phyloP scores from a whole-genome alignment of 2,888 invertebrate species.

The Microctonus hyperodae region DNA sequence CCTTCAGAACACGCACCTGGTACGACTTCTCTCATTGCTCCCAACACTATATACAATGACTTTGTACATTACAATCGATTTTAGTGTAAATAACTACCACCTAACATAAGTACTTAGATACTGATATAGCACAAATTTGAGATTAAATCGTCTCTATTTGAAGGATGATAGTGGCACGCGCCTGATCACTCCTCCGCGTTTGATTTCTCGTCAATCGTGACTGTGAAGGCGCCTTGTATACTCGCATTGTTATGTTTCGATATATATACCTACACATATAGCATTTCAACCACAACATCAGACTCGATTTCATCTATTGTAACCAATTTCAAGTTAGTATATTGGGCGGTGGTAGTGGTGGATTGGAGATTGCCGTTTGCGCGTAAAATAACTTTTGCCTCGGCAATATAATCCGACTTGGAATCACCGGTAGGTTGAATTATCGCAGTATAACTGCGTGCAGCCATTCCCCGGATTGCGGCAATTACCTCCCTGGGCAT shows the following conservation, averaged over 20 bases:
- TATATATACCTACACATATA: background rate
- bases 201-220: constrained; percentile 14
- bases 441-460: constrained; percentile 49
- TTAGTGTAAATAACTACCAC: constrained; percentile 15
- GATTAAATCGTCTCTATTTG: constrained; percentile 34
- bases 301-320: constrained; percentile 38
- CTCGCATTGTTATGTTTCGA: background rate
- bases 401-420: constrained; percentile 57
- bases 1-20: constrained; percentile 32
- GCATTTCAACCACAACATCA: background rate
- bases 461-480: constrained; percentile 59
- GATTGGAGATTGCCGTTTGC: constrained; percentile 31
- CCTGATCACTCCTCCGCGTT: constrained; percentile 6
- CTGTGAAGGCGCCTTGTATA: constrained; percentile 3
- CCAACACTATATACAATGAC: constrained; percentile 19
- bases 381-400: constrained; percentile 57
- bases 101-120: background rate
- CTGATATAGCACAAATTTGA: constrained; percentile 6
- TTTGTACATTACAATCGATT: constrained; percentile 26
- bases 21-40: constrained; percentile 31
- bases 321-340: constrained; percentile 61
- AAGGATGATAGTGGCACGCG: constrained; percentile 31
- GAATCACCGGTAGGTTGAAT: constrained; percentile 60
- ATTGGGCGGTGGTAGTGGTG: constrained; percentile 33
- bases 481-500: constrained; percentile 55